Percentiles rank a stretch among this genome's conserved stretches.
Conservation (phyloP, 2,113 vertebrate genomes). For the Dunckerocampus dactyliophorus region DNA sequence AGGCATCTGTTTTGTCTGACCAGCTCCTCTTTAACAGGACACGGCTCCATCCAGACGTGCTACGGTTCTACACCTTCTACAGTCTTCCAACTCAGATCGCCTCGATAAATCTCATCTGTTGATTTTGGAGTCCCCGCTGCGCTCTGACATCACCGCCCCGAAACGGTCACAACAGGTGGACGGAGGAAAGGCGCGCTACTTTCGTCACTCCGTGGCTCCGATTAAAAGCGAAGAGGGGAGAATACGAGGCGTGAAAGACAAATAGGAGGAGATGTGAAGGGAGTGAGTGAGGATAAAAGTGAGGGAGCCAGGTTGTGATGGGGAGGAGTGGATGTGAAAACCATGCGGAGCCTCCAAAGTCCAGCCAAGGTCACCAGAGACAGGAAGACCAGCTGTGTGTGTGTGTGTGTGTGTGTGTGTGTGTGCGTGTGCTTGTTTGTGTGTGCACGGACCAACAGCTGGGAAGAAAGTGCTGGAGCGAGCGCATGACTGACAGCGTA, state of each 20-base stretch:
- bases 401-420: slow-evolving; percentile 29
- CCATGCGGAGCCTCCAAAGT: slow-evolving; percentile 49
- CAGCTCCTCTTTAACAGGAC: slow-evolving; percentile 19
- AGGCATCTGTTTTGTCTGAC: slow-evolving; percentile 19
- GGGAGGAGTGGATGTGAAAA: slow-evolving; percentile 63
- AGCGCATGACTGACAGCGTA: slow-evolving; percentile 58
- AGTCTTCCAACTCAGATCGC: slow-evolving; percentile 17
- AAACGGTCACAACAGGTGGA: slow-evolving; percentile 40
- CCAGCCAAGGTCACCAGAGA: slow-evolving; percentile 65
- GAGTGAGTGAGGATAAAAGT: slow-evolving; percentile 15
- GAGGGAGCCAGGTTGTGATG: slow-evolving; percentile 20
- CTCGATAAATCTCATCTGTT: slow-evolving; percentile 28
- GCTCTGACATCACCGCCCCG: slow-evolving; percentile 30
- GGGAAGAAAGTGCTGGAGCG: slow-evolving; percentile 52
- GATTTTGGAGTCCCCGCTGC: slow-evolving; percentile 21
- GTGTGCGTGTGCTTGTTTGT: slow-evolving; percentile 42
- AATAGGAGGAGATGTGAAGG: background rate
- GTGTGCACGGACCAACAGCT: slow-evolving; percentile 60
- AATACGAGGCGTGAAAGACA: slow-evolving; percentile 9
- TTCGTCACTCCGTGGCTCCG: slow-evolving; percentile 14
- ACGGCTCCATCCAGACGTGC: slow-evolving; percentile 21
- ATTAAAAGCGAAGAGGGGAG: slow-evolving; percentile 10
- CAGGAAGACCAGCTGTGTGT: slow-evolving; percentile 65
- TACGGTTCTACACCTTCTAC: slow-evolving; percentile 4
- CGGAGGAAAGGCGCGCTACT: slow-evolving; percentile 20